A percentile compares a stretch with the other conserved stretches of the same genome.
Conservation (phyloP, 2,113 vertebrate species). For the Ceuthmochares aereus region DNA sequence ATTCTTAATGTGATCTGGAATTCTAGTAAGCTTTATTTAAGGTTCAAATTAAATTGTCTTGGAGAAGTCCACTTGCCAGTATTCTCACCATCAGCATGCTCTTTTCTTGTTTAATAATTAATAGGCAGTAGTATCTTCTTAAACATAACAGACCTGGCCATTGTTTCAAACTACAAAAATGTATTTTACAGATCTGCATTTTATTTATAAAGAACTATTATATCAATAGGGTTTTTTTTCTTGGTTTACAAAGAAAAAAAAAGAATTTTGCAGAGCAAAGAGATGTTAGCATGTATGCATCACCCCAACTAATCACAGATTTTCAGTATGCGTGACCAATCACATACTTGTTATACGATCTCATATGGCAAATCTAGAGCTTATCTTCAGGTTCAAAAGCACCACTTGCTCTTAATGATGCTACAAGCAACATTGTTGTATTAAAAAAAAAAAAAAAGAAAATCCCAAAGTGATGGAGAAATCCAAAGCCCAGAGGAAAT, state of each 20-base stretch:
- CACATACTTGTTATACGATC: not conserved
- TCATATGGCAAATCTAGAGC: not conserved
- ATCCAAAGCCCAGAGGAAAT: not conserved
- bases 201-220: not conserved
- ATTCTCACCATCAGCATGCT: not conserved
- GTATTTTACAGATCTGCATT: not conserved
- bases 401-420: not conserved
- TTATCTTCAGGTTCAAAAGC: conserved; percentile 25
- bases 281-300: not conserved
- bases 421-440: not conserved
- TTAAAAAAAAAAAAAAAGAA: not conserved
- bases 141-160: not conserved
- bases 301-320: not conserved
- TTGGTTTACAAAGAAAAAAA: not conserved
- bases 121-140: not conserved
- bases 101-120: not conserved
- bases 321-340: conserved; percentile 5
- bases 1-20: not conserved
- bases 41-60: not conserved
- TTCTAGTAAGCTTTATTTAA: not conserved
- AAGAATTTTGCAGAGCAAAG: not conserved
- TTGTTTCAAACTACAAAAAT: not conserved
- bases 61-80: not conserved
- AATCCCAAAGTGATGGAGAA: not conserved
- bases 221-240: not conserved